A percentile compares a stretch with the other conserved stretches of the same genome.
Conservation (phyloP, 2,797 vertebrate species). For the Peromyscus nudipes region DNA sequence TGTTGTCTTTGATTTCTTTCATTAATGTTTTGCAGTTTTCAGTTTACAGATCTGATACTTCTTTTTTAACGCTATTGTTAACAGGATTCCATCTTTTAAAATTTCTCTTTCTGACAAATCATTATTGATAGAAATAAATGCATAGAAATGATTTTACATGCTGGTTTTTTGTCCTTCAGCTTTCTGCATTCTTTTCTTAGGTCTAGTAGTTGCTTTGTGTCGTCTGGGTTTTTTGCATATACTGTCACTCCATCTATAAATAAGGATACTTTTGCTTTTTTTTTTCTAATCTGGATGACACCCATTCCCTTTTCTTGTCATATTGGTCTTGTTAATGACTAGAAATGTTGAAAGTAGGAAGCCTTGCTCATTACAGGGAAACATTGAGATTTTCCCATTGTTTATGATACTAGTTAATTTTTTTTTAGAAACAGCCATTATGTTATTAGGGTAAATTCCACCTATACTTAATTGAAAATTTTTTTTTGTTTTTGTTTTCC, state of each 20-base stretch:
- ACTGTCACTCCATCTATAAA: background rate
- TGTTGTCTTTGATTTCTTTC: background rate
- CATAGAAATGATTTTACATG: background rate
- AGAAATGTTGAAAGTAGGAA: background rate
- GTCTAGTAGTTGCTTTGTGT: too few relatives aligned
- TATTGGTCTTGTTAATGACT: background rate
- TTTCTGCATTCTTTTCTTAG: background rate
- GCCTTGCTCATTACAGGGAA: background rate
- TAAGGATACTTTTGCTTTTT: background rate
- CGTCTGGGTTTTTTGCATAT: background rate
- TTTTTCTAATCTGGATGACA: background rate
- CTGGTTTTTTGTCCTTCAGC: background rate
- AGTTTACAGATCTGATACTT: background rate
- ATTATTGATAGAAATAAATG: background rate
- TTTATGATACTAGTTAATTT: background rate
- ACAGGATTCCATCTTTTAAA: background rate
- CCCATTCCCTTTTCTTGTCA: background rate
- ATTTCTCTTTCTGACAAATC: background rate
- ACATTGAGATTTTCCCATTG: background rate
- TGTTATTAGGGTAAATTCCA: background rate
- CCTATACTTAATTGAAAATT: background rate
- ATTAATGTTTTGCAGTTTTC: background rate
- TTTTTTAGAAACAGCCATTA: background rate
- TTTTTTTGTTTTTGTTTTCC: too few relatives aligned
- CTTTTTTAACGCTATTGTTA: background rate